Evolutionary conservation across 2,797 vertebrate species (phyloP), one percentile per base, ranked within the genome.

Genomic region (Girardinus metallicus): DNA sequence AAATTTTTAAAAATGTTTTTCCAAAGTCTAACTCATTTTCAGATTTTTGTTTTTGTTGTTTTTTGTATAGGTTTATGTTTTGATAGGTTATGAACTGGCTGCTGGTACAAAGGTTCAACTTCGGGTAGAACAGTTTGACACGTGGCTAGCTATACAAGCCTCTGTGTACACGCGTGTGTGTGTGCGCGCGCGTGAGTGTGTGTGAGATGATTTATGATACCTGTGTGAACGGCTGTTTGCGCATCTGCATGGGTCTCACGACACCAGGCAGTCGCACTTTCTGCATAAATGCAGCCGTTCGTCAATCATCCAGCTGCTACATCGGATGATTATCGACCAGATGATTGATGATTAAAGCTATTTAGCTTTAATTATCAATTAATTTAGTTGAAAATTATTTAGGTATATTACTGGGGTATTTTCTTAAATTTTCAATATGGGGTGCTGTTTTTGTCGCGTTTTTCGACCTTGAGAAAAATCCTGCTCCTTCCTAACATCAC

Each of bases 161-260:
- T 23, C 31, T 71, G 31, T 23, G 39, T 60, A n/a, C n/a, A n/a
- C n/a, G n/a, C n/a, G 34, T 75, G 68, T 49, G 71, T n/a, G 71
- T 36, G 55, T n/a, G 44, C 44, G 34, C 74, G 68, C 55, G 74
- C 15, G 72, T 36, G 80, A 1, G 23, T 10, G 60, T 34, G 31
- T 29, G 5, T 62, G 60, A 3, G 29, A 18, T 18, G 31, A 62
- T 62, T 34, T 34, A 34, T 34, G 29, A 62, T 62, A 34, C 60
- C 15, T 62, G 60, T 62, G 60, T 18, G 60, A 34, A 16, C 6
- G 31, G 34, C 60, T 34, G 60, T 18, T 62, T n/a, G 72, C 1
- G 66, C 80, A 89, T 90, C 87, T 85, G 88, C 86, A 87, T 86
- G 70, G 73, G 70, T 79, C 74, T 89, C 85, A 86, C 75, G 36